These are phyloP conservation scores for Actias luna DNA, from an alignment of 2,888 invertebrate genomes.

Conservation along the genomic window DNA sequence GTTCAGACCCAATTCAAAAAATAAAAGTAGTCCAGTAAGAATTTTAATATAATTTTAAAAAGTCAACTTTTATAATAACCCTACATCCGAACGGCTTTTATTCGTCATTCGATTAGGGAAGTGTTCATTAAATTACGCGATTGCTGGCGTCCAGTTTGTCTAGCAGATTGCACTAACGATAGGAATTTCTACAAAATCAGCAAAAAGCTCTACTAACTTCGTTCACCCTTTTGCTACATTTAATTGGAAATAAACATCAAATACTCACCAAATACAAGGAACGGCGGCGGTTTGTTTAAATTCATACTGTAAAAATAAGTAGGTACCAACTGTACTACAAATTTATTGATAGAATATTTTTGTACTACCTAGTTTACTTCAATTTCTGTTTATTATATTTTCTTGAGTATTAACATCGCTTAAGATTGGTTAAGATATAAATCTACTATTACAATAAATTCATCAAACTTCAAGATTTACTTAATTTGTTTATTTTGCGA, in stretches of 20 bases:
- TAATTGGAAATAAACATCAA: constrained; percentile 50
- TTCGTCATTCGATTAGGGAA: constrained; percentile 70
- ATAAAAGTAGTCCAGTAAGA: background rate
- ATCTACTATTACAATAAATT: too few relatives aligned
- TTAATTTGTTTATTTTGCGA: background rate
- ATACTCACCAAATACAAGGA: constrained; percentile 27
- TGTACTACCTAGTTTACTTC: background rate
- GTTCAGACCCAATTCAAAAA: background rate
- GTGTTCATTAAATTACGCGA: constrained; percentile 76
- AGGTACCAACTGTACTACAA: too few relatives aligned
- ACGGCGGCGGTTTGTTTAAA: background rate
- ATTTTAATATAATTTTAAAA: background rate
- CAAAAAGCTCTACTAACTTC: constrained; percentile 38
- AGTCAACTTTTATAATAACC: constrained; percentile 21
- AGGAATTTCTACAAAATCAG: constrained; percentile 52
- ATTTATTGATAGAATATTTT: background rate
- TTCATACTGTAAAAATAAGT: background rate
- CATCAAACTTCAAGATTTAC: background rate
- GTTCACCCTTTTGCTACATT: constrained; percentile 32
- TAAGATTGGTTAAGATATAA: background rate
- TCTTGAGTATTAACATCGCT: background rate
- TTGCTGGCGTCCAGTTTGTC: constrained; percentile 67
- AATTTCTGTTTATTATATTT: background rate
- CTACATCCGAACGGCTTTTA: constrained; percentile 51
- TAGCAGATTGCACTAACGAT: constrained; percentile 63